Percentiles rank a stretch among this genome's conserved stretches.
phyloP scores from a whole-genome alignment of 2,113 vertebrate species.

The Ochotona princeps region DNA sequence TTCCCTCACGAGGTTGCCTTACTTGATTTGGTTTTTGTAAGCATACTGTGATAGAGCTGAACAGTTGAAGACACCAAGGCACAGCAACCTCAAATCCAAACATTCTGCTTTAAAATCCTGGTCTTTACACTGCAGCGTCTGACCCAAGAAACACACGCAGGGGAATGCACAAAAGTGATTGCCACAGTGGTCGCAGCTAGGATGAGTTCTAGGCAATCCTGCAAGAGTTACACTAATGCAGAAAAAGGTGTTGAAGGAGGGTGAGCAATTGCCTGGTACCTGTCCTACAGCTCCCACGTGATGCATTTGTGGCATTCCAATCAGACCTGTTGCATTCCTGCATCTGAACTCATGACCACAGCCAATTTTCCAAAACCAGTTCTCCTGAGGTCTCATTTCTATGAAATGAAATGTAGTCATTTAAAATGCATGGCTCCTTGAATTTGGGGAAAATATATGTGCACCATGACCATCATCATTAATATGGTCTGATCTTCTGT shows the following conservation, averaged over 20 bases:
- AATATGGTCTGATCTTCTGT: not conserved
- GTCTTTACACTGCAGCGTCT: not conserved
- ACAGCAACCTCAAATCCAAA: not conserved
- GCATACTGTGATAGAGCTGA: not conserved
- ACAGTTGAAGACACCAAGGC: not conserved
- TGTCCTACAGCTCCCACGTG: not conserved
- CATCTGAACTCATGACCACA: not conserved
- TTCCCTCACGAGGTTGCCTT: not conserved
- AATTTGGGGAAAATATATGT: not conserved
- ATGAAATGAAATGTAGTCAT: not conserved
- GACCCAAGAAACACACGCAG: not conserved
- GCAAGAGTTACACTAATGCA: not conserved
- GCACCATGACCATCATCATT: no score
- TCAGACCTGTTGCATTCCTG: not conserved
- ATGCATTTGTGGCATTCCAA: not conserved
- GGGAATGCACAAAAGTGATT: rapidly evolving
- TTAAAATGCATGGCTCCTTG: not conserved
- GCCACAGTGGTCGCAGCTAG: not conserved
- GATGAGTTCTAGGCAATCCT: not conserved
- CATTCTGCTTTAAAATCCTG: not conserved
- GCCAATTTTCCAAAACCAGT: not conserved
- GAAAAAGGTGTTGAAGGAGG: not conserved
- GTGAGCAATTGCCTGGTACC: not conserved
- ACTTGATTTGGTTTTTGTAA: not conserved
- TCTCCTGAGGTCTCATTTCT: not conserved